phyloP scores from a whole-genome alignment of 1,140 invertebrate species.

The Drosophila sucinea region DNA sequence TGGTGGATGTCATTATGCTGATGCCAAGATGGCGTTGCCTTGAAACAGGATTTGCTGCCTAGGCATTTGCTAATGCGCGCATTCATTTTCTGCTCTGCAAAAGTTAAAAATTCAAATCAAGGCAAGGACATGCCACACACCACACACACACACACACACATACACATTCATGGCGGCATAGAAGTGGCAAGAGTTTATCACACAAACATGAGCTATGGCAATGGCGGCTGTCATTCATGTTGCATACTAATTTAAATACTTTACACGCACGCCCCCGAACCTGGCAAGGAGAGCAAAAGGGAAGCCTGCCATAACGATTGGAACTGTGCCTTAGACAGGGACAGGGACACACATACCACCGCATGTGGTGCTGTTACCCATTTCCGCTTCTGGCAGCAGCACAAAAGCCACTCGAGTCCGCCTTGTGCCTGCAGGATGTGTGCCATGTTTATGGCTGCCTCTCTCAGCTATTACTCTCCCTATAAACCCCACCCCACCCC shows the following conservation, averaged over 20 bases:
- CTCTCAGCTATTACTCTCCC: conserved; percentile 5
- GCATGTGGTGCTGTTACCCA: conserved; percentile 73
- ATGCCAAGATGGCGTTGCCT: conserved; percentile 32
- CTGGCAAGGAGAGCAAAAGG: conserved; percentile 13
- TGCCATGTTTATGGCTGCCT: conserved; percentile 72
- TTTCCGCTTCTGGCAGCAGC: conserved; percentile 76
- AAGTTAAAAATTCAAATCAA: conserved; percentile 79
- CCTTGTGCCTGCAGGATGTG: conserved; percentile 71
- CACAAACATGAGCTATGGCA: conserved; percentile 62
- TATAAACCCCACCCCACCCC: conserved; percentile 3
- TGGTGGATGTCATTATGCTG: conserved; percentile 54
- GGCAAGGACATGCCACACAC: conserved; percentile 38
- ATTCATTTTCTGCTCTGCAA: conserved; percentile 72
- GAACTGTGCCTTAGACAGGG: background rate
- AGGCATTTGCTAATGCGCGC: conserved; percentile 68
- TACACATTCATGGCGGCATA: background rate
- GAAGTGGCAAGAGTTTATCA: conserved; percentile 60
- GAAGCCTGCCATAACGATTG: background rate
- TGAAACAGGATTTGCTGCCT: conserved; percentile 32
- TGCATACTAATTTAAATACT: conserved; percentile 81
- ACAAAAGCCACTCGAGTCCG: conserved; percentile 70
- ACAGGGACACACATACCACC: conserved; percentile 29
- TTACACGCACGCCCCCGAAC: conserved; percentile 51
- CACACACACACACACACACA: conserved; percentile 12
- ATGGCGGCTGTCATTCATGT: conserved; percentile 77